Conservation (phyloP, 2,888 invertebrate species). For the Cerceris rybyensis region DNA sequence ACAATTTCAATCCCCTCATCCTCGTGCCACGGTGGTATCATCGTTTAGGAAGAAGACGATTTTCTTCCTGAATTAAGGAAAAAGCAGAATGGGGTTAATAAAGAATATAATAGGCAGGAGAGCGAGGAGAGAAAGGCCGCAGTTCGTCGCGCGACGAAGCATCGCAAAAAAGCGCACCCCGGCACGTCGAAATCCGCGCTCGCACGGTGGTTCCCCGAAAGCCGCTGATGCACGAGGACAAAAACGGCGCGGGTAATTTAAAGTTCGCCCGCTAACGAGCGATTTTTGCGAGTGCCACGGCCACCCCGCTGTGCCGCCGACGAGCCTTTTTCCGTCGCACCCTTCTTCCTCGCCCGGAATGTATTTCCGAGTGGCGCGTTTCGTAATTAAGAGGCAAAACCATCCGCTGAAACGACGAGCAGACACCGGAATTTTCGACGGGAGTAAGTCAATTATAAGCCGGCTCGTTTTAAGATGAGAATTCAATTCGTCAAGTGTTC, state of each 20-base stretch:
- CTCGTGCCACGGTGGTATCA: background rate
- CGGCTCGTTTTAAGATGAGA: conserved; percentile 24
- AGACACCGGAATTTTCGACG: conserved; percentile 41
- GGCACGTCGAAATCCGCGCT: conserved; percentile 31
- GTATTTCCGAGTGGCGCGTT: conserved; percentile 22
- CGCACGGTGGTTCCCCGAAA: conserved; percentile 11
- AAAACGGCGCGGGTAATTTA: conserved; percentile 47
- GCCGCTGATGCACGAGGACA: conserved; percentile 35
- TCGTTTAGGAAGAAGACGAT: background rate
- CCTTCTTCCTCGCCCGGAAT: conserved; percentile 17
- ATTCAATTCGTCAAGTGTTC: background rate
- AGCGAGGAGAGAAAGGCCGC: background rate
- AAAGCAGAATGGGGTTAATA: conserved; percentile 3
- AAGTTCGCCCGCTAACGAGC: conserved; percentile 57
- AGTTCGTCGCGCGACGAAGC: conserved; percentile 7
- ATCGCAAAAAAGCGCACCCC: conserved; percentile 5
- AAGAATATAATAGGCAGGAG: conserved; percentile 9
- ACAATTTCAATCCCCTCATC: too few species aligned
- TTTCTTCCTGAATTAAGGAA: background rate
- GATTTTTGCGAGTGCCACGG: conserved; percentile 50
- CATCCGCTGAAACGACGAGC: conserved; percentile 11
- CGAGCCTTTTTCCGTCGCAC: conserved; percentile 6
- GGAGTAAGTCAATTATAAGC: conserved; percentile 48
- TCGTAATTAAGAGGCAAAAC: conserved; percentile 36
- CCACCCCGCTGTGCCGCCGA: conserved; percentile 4